A percentile compares a stretch with the other conserved stretches of the same genome.
phyloP scores from a whole-genome alignment of 2,113 vertebrate species.

The Macquaria australasica region DNA sequence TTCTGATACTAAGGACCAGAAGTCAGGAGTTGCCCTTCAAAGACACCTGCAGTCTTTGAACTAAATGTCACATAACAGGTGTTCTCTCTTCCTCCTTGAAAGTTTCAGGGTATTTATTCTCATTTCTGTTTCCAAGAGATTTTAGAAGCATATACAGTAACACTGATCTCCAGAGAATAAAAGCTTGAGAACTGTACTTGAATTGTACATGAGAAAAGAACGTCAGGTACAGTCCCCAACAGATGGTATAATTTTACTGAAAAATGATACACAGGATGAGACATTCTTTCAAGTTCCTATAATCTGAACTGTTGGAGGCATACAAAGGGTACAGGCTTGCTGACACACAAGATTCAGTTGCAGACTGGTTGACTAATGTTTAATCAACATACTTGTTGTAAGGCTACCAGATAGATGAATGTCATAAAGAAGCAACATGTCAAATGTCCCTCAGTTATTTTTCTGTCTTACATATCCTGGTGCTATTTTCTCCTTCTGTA shows the following conservation, averaged over 20 bases:
- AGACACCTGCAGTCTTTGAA: not conserved
- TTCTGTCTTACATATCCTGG: not conserved
- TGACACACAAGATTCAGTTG: not conserved
- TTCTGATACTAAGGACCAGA: not conserved
- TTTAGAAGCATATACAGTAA: not conserved
- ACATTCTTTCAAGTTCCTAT: not conserved
- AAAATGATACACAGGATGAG: not conserved
- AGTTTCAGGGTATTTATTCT: conserved; percentile 17
- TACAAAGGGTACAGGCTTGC: not conserved
- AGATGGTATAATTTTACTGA: not conserved
- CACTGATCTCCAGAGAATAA: conserved; percentile 13
- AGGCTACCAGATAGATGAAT: not conserved
- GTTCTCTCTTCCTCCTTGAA: conserved; percentile 33
- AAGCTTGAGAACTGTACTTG: not conserved
- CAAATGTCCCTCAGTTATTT: not conserved
- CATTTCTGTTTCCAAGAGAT: conserved; percentile 29
- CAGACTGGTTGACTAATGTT: not conserved
- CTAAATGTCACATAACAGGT: conserved; percentile 21
- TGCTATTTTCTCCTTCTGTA: not conserved
- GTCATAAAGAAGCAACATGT: not conserved
- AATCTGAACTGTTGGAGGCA: not conserved
- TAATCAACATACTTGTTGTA: not conserved
- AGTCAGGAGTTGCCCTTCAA: not conserved
- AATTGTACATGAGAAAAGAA: not conserved
- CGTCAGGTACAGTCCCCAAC: not conserved